Percentiles rank a stretch among this genome's conserved stretches.
These are phyloP conservation scores for Lasioglossum pauxillum DNA, from an alignment of 2,888 invertebrate genomes.

Conservation along the genomic window DNA sequence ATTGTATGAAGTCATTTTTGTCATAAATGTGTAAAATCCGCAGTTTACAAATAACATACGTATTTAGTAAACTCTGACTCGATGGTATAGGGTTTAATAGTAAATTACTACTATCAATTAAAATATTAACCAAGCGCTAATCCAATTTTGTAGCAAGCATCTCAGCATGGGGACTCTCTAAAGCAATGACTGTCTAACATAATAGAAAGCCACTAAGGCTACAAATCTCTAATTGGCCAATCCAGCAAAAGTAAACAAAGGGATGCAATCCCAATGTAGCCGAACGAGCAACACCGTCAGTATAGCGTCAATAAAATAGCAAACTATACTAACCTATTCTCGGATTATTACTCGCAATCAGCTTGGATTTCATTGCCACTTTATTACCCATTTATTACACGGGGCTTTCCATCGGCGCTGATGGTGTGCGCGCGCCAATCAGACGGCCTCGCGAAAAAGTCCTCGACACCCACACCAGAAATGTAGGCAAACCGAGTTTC, in stretches of 20 bases:
- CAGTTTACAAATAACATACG: too few species aligned
- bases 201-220: neutral
- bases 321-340: slow-evolving; percentile 24
- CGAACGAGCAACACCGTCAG: neutral
- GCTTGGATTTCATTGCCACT: slow-evolving; percentile 31
- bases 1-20: too few species aligned
- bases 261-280: slow-evolving; percentile 1
- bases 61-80: too few species aligned
- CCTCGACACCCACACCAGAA: slow-evolving; percentile 38
- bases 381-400: slow-evolving; percentile 10
- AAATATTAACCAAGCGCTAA: too few species aligned
- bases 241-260: neutral
- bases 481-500: slow-evolving; percentile 19
- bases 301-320: slow-evolving; percentile 12
- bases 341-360: slow-evolving; percentile 10
- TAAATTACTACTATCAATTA: too few species aligned
- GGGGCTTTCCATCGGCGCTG: neutral
- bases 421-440: neutral
- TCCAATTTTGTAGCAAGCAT: neutral
- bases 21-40: too few species aligned
- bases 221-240: neutral
- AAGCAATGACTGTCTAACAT: neutral
- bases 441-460: neutral
- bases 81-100: too few species aligned
- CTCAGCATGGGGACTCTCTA: neutral